Conservation (phyloP, 2,113 vertebrate genomes). For the Oncorhynchus keta region DNA sequence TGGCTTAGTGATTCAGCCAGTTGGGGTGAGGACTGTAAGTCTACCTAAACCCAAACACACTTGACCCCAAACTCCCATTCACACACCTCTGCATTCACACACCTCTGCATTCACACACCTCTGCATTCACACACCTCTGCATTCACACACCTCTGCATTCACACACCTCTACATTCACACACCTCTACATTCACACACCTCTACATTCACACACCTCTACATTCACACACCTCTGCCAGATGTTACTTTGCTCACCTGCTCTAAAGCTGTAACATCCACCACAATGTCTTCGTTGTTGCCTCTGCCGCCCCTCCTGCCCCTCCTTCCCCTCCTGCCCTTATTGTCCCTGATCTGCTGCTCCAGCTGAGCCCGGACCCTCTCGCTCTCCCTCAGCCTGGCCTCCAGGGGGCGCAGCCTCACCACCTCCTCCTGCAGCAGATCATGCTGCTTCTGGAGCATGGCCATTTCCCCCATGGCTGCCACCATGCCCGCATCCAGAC, state of each 20-base stretch:
- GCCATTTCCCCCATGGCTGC: slow-evolving; percentile 57
- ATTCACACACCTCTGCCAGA: neutral
- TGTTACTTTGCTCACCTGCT: slow-evolving; percentile 49
- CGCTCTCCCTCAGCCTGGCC: slow-evolving; percentile 73
- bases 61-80: too few species aligned
- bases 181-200: neutral
- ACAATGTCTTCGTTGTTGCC: slow-evolving; percentile 30
- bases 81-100: neutral
- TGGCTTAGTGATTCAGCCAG: too few species aligned
- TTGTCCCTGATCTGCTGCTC: slow-evolving; percentile 50
- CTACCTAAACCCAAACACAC: too few species aligned
- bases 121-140: neutral
- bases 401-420: slow-evolving; percentile 72
- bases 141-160: too few species aligned
- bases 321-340: slow-evolving; percentile 14
- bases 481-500: slow-evolving; percentile 46
- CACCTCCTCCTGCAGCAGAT: slow-evolving; percentile 85
- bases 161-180: too few species aligned
- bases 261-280: slow-evolving; percentile 28
- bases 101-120: neutral
- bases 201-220: too few species aligned
- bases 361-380: slow-evolving; percentile 64
- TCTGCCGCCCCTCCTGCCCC: slow-evolving; percentile 30
- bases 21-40: too few species aligned
- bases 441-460: slow-evolving; percentile 78